Evolutionary conservation across 2,113 vertebrate genomes (phyloP), one percentile per base, ranked within the genome.

Genomic region (Scomber colias): DNA sequence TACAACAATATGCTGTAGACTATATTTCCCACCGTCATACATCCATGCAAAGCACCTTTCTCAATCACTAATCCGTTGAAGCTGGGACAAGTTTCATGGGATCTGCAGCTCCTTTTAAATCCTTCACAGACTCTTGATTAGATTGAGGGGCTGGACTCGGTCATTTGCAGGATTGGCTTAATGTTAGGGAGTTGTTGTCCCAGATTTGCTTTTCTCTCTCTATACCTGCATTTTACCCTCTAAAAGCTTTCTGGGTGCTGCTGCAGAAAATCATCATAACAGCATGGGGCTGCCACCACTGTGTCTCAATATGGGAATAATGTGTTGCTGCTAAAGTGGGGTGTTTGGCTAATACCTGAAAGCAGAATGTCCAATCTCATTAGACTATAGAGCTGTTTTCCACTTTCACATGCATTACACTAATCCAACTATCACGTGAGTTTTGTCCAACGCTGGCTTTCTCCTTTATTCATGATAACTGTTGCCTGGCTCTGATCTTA

Each of bases 361-460:
- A 40, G 35, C 35, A 7, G 5, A 35, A 35, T 35, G 5, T 35
- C 4, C 7, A 7, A 5, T 35, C 31, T 35, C 31, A 35, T 35
- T 35, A 5, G 31, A 6, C 31, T 35, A 35, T 35, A 35, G 31
- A 35, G 31, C 31, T 35, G 31, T 35, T 35, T 35, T 35, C 31
- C 31, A 35, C 31, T 35, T 35, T 35, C 35, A 56, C 24, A 49
- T 59, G 64, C 54, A 44, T 31, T 59, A 51, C 19, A 31, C 35
- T 21, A 55, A 21, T 53, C 61, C 40, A 6, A 44, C 10, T 17
- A 31, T 67, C 63, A 75, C 21, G 53, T 59, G 63, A 40, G 56
- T 12, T 4, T 27, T 64, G 60, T 50, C 10, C 14, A 50, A 55
- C 3, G 40, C 11, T 24, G 40, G 27, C 13, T 45, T 49, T 16